Percentiles rank a stretch among this genome's conserved stretches.
phyloP scores from a whole-genome alignment of 2,888 invertebrate species.

The Dascillus cervinus region DNA sequence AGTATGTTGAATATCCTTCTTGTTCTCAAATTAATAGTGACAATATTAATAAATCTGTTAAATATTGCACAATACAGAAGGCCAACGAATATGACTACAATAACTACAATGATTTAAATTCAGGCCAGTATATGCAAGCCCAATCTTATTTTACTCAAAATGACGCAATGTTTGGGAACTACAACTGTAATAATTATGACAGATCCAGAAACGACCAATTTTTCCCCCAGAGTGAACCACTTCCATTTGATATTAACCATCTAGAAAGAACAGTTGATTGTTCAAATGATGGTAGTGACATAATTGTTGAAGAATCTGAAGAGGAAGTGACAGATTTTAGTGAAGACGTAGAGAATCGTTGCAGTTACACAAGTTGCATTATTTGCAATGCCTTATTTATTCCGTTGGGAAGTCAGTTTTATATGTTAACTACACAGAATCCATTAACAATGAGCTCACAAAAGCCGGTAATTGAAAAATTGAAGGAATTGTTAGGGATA shows the following conservation, averaged over 20 bases:
- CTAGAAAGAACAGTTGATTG: conserved; percentile 28
- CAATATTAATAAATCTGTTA: conserved; percentile 20
- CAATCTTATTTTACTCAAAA: too few relatives aligned
- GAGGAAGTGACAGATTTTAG: conserved; percentile 31
- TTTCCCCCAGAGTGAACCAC: background rate
- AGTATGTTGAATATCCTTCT: conserved; percentile 30
- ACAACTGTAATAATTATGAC: conserved; percentile 1
- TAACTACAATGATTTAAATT: background rate
- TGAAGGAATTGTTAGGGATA: conserved; percentile 28
- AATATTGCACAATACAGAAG: conserved; percentile 22
- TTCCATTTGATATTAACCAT: conserved; percentile 16
- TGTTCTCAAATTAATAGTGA: conserved; percentile 29
- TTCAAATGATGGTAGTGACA: conserved; percentile 39
- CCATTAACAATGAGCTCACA: conserved; percentile 39
- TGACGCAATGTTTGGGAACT: background rate
- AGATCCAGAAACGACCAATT: background rate
- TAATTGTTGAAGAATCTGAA: conserved; percentile 40
- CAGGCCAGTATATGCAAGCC: background rate
- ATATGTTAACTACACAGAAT: conserved; percentile 32
- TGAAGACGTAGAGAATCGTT: conserved; percentile 24
- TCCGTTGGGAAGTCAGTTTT: conserved; percentile 35
- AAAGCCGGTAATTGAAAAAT: conserved; percentile 32
- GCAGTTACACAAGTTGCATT: conserved; percentile 29
- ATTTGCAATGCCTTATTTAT: conserved; percentile 35
- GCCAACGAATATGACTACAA: conserved; percentile 1